Percentiles rank a stretch among this genome's conserved stretches.
Conservation (phyloP, 2,113 vertebrate genomes). For the Gallinago paraguaiae region DNA sequence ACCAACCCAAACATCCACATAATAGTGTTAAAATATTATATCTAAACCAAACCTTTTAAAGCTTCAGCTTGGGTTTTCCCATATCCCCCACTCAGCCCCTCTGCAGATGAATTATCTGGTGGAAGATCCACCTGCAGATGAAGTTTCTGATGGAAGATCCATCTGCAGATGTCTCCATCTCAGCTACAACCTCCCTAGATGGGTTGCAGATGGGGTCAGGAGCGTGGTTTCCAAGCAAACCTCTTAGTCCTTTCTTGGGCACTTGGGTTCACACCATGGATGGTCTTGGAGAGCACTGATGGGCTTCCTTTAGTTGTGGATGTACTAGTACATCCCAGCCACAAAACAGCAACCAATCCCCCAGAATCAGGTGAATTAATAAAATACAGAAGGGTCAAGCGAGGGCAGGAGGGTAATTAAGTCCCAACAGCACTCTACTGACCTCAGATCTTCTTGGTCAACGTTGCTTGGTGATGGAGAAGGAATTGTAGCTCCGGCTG, state of each 20-base stretch:
- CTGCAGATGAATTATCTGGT: background rate
- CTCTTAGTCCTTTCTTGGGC: background rate
- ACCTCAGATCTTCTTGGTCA: background rate
- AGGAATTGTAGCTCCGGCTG: accelerated
- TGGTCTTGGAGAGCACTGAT: background rate
- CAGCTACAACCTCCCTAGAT: background rate
- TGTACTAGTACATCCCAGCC: accelerated
- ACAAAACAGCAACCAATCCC: background rate
- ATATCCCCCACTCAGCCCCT: background rate
- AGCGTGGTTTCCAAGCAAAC: background rate
- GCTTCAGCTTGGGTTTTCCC: background rate
- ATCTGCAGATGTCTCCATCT: accelerated
- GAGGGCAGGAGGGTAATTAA: background rate
- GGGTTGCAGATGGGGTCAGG: too few species aligned
- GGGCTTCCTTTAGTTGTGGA: background rate
- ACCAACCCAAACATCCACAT: background rate
- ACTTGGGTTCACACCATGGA: background rate
- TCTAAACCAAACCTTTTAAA: background rate
- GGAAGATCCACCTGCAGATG: too few species aligned
- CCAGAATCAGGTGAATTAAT: background rate
- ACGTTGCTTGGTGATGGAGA: background rate
- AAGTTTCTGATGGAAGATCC: too few species aligned
- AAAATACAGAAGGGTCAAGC: background rate
- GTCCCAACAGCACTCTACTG: background rate
- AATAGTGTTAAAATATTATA: background rate